Base-by-base conservation (phyloP, 2,888 invertebrate species). In the Tachina lurida region DNA sequence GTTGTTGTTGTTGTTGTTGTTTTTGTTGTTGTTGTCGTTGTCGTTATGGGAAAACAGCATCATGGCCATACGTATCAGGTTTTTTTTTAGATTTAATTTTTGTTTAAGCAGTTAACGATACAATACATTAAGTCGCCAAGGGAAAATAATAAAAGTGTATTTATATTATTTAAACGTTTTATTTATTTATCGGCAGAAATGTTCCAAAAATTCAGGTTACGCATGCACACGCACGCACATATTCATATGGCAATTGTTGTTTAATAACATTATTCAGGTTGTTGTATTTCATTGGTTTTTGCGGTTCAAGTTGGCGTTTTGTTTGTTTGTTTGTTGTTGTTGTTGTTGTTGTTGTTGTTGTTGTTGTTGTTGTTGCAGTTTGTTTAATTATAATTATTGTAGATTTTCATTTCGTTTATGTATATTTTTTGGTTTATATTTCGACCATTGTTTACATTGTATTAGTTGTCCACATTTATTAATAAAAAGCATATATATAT, bases 391-490 rank as follows among this genome's bases (percentile, higher is more conserved):
- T 65, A 71, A 67, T 83, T 83, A 71, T 76, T 75, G 19, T 47
- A 54, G 54, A 31, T 73, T 67, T 73, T 73, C 17, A 15, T 45
- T 73, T 63, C 49, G 54, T 67, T 41, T 39, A 31, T 56, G 52
- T 58, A 15, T 13, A 3, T 84, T 45, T 31, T 63, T 74, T 45
- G 70, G 74, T 62, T 65, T 77, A 70, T 58, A 62, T 75, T 79
- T 58, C 60, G 19, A 45, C 74, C 80, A 75, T 54, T 84, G 80
- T 84, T 75, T 75, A 84, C 79, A 80, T 80, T 84, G 75, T 80
- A 75, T 84, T 80, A 84, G 80, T 84, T 80, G 80, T 63, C 63
- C 68, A 70, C 84, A 84, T 79, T 75, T 79, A 84, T 79, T 73
- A 77, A 71, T 71, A 67, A 70, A 71, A 31, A 31, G 31, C 31